Conservation (phyloP, 2,797 vertebrate genomes). For the Graptemys geographica region DNA sequence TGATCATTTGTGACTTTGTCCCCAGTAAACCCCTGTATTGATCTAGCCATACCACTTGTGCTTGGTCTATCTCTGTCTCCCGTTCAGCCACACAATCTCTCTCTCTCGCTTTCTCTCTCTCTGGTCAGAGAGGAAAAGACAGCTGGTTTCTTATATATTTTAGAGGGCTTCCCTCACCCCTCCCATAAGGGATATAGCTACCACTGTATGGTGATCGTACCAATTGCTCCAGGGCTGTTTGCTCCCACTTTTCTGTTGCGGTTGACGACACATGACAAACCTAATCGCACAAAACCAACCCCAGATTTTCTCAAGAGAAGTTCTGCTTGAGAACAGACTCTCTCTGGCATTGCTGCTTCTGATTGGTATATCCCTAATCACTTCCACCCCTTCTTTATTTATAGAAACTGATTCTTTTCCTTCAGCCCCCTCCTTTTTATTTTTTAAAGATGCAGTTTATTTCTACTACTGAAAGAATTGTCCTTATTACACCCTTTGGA, state of each 20-base stretch:
- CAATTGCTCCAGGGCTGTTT: conserved; percentile 95
- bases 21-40: not conserved
- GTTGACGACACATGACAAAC: conserved; percentile 99
- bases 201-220: conserved; percentile 89
- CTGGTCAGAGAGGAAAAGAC: not conserved
- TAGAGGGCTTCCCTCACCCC: conserved; percentile 41
- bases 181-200: conserved; percentile 79
- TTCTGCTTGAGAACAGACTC: conserved; percentile 75
- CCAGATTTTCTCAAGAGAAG: conserved; percentile 84
- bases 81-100: not conserved
- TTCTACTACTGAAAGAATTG: conserved; percentile 43
- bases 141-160: conserved; percentile 8
- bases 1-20: not conserved
- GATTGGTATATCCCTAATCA: conserved; percentile 62
- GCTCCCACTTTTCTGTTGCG: conserved; percentile 99
- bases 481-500: not conserved
- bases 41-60: conserved; percentile 18
- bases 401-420: not conserved
- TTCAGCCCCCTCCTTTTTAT: not conserved
- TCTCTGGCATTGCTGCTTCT: conserved; percentile 54
- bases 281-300: conserved; percentile 92
- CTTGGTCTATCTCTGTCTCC: not conserved
- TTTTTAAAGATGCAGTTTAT: conserved; percentile 25
- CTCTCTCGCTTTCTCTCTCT: not conserved
- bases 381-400: conserved; percentile 12